phyloP scores from a whole-genome alignment of 2,888 invertebrate genomes.

The Hoplodrina ambigua region DNA sequence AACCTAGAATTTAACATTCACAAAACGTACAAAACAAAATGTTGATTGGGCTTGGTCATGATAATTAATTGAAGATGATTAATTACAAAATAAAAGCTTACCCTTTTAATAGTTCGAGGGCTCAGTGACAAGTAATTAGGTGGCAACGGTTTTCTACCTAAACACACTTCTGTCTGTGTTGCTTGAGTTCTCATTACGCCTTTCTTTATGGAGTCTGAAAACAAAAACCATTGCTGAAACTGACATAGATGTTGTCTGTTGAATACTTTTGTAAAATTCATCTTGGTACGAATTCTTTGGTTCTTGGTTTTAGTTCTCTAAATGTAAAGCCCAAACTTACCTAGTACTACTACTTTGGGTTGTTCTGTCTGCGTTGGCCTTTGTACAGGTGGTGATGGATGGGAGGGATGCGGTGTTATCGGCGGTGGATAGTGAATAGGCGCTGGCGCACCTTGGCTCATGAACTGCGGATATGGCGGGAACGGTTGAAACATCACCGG shows the following conservation, averaged over 20 bases:
- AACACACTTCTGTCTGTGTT: slow-evolving; percentile 95
- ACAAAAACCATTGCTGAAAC: slow-evolving; percentile 2
- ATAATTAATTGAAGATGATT: background rate
- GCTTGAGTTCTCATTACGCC: slow-evolving; percentile 98
- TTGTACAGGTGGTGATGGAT: slow-evolving; percentile 71
- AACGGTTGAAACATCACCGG: slow-evolving; percentile 87
- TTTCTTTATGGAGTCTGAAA: slow-evolving; percentile 95
- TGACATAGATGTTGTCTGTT: too few relatives aligned
- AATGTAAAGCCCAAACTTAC: slow-evolving; percentile 72
- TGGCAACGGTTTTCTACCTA: slow-evolving; percentile 93
- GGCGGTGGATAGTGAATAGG: slow-evolving; percentile 86
- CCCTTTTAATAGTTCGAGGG: slow-evolving; percentile 95
- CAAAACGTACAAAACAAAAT: too few relatives aligned
- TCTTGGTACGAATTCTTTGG: too few relatives aligned
- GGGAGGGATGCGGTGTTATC: slow-evolving; percentile 79
- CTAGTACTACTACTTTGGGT: slow-evolving; percentile 90
- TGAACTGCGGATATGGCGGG: slow-evolving; percentile 82
- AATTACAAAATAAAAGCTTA: slow-evolving; percentile 72
- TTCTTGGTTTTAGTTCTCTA: background rate
- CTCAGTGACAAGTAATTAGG: slow-evolving; percentile 93
- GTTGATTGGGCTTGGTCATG: background rate
- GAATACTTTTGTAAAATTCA: too few relatives aligned
- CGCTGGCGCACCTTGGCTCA: slow-evolving; percentile 77
- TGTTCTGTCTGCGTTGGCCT: slow-evolving; percentile 83
- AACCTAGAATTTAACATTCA: slow-evolving; percentile 85